Evolutionary conservation across 2,113 vertebrate species (phyloP).

Genomic region (Hepsetus odoe): DNA sequence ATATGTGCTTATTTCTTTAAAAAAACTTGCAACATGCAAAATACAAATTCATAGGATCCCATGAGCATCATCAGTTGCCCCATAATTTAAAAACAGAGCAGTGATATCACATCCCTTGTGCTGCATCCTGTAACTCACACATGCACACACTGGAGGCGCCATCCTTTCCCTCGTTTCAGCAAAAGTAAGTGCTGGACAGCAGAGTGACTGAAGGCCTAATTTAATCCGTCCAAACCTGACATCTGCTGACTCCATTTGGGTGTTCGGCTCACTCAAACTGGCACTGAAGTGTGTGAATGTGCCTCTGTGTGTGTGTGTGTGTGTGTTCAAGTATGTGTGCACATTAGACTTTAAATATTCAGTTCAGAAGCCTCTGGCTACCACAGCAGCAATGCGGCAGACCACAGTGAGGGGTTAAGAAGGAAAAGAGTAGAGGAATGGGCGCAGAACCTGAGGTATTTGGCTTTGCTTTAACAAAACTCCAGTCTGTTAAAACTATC

Average conservation of each 20-base stretch:
- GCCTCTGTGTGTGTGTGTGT: slow-evolving; percentile 7
- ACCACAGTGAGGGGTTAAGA: slow-evolving; percentile 23
- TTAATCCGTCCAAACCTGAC: slow-evolving; percentile 36
- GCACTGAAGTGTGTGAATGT: slow-evolving; percentile 16
- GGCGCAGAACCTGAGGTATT: slow-evolving; percentile 43
- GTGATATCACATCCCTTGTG: no score
- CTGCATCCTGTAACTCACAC: no score
- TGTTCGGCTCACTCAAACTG: neutral
- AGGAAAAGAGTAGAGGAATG: slow-evolving; percentile 23
- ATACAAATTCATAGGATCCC: no score
- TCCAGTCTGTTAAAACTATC: slow-evolving; percentile 71
- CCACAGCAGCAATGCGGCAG: neutral
- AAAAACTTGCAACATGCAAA: no score
- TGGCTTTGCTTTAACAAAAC: slow-evolving; percentile 53
- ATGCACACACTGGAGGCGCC: neutral
- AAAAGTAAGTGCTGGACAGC: neutral
- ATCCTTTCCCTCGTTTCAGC: slow-evolving; percentile 9
- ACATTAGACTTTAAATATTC: slow-evolving; percentile 26
- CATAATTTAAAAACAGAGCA: no score
- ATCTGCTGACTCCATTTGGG: slow-evolving; percentile 35
- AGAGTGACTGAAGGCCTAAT: slow-evolving; percentile 11
- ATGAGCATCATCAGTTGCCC: no score
- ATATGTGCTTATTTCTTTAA: no score
- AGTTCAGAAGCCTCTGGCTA: slow-evolving; percentile 14
- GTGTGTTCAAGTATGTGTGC: neutral